Evolutionary conservation across 2,888 invertebrate genomes (phyloP).

Genomic region (Anoplius nigerrimus): DNA sequence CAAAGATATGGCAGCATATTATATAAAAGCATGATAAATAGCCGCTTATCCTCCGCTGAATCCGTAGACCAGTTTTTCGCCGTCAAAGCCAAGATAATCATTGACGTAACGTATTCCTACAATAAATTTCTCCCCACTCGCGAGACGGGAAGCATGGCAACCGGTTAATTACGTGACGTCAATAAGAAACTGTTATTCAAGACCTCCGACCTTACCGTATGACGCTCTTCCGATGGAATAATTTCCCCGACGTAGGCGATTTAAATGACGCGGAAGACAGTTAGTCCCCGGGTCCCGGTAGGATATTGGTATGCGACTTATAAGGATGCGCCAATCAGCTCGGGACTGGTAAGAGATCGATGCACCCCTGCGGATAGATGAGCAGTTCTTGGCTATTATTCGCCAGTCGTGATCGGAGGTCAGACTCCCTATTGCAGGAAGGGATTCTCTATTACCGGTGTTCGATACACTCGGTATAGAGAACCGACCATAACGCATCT

Average conservation of each 20-base stretch:
- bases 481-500: constrained; percentile 46
- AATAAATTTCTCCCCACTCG: too few species aligned
- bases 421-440: constrained; percentile 29
- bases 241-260: constrained; percentile 46
- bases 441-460: constrained; percentile 44
- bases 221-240: constrained; percentile 35
- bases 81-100: too few species aligned
- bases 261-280: constrained; percentile 45
- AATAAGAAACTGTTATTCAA: constrained; percentile 34
- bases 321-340: constrained; percentile 54
- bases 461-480: constrained; percentile 25
- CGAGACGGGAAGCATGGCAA: background rate
- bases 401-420: constrained; percentile 54
- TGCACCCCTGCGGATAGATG: constrained; percentile 48
- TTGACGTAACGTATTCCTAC: too few species aligned
- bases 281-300: constrained; percentile 42
- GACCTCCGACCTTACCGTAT: constrained; percentile 44
- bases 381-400: constrained; percentile 49
- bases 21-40: too few species aligned
- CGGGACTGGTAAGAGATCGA: constrained; percentile 41
- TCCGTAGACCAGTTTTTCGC: too few species aligned
- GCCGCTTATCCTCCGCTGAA: too few species aligned
- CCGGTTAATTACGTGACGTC: constrained; percentile 13
- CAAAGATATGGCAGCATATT: too few species aligned
- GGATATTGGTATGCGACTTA: constrained; percentile 50